These are phyloP conservation scores for Accipiter cooperii DNA, from an alignment of 2,113 vertebrate genomes.

Conservation along the genomic window DNA sequence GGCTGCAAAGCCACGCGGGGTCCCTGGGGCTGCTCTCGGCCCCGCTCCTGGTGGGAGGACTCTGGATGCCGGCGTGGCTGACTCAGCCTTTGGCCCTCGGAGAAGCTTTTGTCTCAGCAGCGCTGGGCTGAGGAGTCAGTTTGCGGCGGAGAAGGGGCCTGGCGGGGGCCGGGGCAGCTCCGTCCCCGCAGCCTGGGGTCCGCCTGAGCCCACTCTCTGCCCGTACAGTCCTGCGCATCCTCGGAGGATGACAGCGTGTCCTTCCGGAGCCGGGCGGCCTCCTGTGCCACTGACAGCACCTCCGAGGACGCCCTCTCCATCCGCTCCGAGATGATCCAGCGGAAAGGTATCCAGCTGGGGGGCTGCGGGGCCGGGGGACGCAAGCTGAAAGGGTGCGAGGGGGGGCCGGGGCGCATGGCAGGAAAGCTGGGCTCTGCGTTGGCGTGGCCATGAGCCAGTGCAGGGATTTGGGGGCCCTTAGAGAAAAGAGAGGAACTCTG, in stretches of 20 bases:
- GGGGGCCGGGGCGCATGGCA: accelerated
- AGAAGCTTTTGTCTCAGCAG: conserved; percentile 50
- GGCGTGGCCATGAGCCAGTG: accelerated
- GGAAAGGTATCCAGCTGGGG: conserved; percentile 60
- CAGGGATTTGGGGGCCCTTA: neutral
- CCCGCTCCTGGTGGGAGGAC: conserved; percentile 43
- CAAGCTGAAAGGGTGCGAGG: accelerated
- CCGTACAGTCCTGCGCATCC: conserved; percentile 73
- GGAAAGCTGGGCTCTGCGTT: neutral
- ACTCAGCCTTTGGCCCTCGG: conserved; percentile 56
- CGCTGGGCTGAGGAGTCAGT: neutral
- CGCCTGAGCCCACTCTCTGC: neutral
- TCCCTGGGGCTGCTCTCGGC: conserved; percentile 35
- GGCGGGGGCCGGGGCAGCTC: neutral
- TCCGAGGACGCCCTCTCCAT: conserved; percentile 75
- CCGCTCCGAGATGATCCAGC: conserved; percentile 79
- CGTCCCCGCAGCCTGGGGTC: neutral
- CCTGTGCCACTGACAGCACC: conserved; percentile 65
- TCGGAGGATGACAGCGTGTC: conserved; percentile 71
- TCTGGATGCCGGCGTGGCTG: conserved; percentile 40
- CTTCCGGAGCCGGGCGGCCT: conserved; percentile 72
- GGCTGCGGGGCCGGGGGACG: accelerated
- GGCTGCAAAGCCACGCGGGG: neutral
- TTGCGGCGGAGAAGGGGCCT: neutral
- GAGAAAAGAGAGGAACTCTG: neutral